Conservation (phyloP, 2,888 invertebrate genomes). For the Morinoia aosen region DNA sequence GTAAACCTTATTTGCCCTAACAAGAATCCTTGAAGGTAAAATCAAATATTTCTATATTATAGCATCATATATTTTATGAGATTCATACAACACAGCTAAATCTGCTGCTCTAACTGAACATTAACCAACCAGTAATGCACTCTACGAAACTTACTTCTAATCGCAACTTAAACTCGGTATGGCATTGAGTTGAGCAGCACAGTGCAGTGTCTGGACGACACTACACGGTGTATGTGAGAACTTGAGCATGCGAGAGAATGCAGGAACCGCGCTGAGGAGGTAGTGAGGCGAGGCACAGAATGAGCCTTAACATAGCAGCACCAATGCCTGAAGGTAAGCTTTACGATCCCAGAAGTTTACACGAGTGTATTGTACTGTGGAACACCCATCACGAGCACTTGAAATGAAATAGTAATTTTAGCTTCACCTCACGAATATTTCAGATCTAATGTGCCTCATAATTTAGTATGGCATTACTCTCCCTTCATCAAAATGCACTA, state of each 20-base stretch:
- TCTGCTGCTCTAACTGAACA: background rate
- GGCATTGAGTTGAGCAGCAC: background rate
- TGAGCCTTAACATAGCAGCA: background rate
- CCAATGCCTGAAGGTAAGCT: background rate
- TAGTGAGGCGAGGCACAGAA: background rate
- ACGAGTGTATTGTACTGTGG: background rate
- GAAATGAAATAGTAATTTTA: too few species aligned
- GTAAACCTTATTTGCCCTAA: background rate
- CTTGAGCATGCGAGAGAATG: background rate
- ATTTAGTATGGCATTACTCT: too few species aligned
- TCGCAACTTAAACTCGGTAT: background rate
- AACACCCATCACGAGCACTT: too few species aligned
- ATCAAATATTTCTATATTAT: background rate
- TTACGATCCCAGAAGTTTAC: background rate
- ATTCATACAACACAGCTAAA: background rate
- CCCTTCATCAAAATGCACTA: background rate
- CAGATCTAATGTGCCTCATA: too few species aligned
- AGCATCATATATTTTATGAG: background rate
- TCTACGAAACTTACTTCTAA: background rate
- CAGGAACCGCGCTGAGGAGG: background rate
- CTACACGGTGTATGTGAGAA: background rate
- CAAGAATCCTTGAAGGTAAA: background rate
- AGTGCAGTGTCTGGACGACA: background rate
- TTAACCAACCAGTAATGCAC: background rate
- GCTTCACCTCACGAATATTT: too few species aligned